Conservation (phyloP, 2,113 vertebrate species). For the Pachyramphus minor region DNA sequence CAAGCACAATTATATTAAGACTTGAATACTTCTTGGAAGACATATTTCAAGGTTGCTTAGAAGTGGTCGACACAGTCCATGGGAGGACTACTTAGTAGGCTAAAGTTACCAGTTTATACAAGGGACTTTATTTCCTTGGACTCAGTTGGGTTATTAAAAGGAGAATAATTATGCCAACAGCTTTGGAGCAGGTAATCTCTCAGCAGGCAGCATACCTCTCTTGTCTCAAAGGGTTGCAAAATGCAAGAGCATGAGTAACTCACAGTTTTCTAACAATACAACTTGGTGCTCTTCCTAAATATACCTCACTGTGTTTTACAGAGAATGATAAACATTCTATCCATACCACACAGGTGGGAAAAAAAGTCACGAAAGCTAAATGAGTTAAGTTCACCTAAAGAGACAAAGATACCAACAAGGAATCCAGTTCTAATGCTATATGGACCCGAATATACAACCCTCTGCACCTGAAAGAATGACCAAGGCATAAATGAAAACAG, state of each 20-base stretch:
- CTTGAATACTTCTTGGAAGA: background rate
- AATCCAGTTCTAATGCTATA: background rate
- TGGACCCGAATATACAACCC: background rate
- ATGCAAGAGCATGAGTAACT: background rate
- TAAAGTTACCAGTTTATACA: background rate
- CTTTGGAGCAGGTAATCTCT: background rate
- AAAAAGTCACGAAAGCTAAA: background rate
- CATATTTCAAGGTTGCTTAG: background rate
- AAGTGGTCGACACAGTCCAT: background rate
- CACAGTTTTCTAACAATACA: background rate
- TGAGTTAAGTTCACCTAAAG: background rate
- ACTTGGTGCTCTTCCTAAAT: background rate
- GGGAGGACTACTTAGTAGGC: background rate
- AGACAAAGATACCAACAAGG: background rate
- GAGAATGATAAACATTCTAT: background rate
- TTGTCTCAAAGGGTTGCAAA: background rate
- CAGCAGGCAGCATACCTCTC: background rate
- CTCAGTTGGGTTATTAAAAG: background rate
- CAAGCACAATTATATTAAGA: background rate
- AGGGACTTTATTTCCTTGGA: background rate
- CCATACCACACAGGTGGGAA: background rate
- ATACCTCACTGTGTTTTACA: background rate
- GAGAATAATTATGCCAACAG: background rate
- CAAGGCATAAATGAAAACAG: background rate
- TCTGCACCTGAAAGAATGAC: background rate